Evolutionary conservation across 2,797 vertebrate genomes (phyloP), one percentile per base, ranked within the genome.

Genomic region (Philypnodon macrostomus): DNA sequence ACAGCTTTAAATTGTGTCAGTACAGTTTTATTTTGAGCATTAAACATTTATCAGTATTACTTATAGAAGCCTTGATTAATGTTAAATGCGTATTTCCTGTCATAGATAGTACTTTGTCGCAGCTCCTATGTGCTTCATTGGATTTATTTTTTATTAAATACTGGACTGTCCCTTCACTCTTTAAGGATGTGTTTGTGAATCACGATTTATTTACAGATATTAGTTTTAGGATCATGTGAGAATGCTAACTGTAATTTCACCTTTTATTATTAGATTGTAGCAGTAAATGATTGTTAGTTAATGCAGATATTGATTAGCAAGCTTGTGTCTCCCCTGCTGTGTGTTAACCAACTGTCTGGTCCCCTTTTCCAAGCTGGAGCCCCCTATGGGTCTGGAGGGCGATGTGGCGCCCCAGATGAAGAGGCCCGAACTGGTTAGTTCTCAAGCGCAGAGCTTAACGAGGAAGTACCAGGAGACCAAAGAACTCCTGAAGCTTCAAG

Each of bases 341-440:
- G 82, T 92, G 89, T 92, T 92, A 92, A 92, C 88, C 85, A 87
- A 92, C 84, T 92, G 78, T 92, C 86, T 92, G 91, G 89, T 92
- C 91, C 91, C 91, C 89, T 92, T 91, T 92, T 87, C 89, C 85
- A 92, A 92, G 91, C 90, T 91, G 90, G 90, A 91, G 84, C 84
- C 80, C 79, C 88, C 88, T 87, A 83, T 90, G 88, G 87, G 85
- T 91, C 84, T 90, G 88, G 90, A 91, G 87, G 89, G 87, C 63
- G 88, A 88, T 77, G 82, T 84, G 74, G 81, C 70, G 81, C 85
- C 88, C 77, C 91, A 90, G 91, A 89, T 27, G 91, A 91, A 90
- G 89, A 91, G 81, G 85, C 84, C 85, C 42, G 89, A 92, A 77
- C 88, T 87, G 88, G 87, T 91, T 90, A 91, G 90, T 91, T 87